Evolutionary conservation across 2,113 vertebrate genomes (phyloP).

Genomic region (Spermophilus dauricus): DNA sequence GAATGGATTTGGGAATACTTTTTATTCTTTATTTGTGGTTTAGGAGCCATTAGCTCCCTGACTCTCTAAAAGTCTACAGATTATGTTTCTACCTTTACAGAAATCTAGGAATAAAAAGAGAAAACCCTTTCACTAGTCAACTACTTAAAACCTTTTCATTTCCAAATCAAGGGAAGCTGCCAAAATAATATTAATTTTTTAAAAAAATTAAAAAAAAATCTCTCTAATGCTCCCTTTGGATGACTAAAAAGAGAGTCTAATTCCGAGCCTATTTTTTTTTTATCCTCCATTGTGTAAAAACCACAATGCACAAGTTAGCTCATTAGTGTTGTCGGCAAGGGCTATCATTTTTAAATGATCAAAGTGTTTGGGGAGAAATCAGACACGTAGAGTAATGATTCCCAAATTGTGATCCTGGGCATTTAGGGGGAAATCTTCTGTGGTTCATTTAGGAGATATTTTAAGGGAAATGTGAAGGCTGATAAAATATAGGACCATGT

Average conservation of each 20-base stretch:
- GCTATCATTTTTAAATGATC: constrained; percentile 82
- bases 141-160: constrained; percentile 67
- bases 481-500: constrained; percentile 68
- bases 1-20: background rate
- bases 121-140: constrained; percentile 48
- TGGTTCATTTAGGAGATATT: constrained; percentile 76
- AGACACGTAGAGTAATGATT: constrained; percentile 77
- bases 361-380: constrained; percentile 83
- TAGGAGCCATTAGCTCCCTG: background rate
- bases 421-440: constrained; percentile 69
- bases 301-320: constrained; percentile 62
- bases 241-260: constrained; percentile 60
- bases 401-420: constrained; percentile 69
- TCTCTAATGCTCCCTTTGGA: constrained; percentile 68
- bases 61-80: background rate
- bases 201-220: background rate
- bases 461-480: constrained; percentile 69
- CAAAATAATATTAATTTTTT: constrained; percentile 77
- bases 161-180: constrained; percentile 64
- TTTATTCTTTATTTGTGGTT: background rate
- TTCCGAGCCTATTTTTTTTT: constrained; percentile 56
- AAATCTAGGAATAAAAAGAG: constrained; percentile 38
- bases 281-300: constrained; percentile 67
- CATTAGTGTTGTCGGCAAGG: constrained; percentile 76
- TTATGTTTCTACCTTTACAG: constrained; percentile 6